Base-by-base conservation (phyloP, 64 coral and sea anemone genomes). In the Stylophora pistillata region DNA sequence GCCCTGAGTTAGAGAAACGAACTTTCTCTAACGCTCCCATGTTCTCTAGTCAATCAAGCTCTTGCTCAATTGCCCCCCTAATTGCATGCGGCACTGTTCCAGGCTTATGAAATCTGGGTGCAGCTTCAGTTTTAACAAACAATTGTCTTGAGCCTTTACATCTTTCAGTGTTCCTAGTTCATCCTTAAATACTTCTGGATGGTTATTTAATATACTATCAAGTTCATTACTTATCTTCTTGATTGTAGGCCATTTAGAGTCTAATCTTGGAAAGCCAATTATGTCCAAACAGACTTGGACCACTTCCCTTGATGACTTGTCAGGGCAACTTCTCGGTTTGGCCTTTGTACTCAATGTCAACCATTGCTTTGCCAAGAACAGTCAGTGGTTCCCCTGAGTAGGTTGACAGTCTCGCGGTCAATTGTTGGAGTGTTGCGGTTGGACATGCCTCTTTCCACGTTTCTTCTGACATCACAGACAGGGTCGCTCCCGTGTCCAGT, bases 171-270 rank as follows among this genome's bases (percentile, higher is more conserved):
- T 93, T 18, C 56, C 81, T 58, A 92, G 79, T 72, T 86, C 73
- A 76, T 92, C 90, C 56, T 86, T 86, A 31, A 92, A 88, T 73
- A 93, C 91, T 53, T 87, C 62, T 79, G 56, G 53, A 47, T 88
- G 86, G 65, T 82, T 88, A 33, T 34, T 18, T 59, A 93, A 73
- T 17, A 93, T 28, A 33, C 81, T 71, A 73, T 92, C 91, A 31
- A 92, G 73, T 52, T 79, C 58, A 61, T 56, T 55, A 53, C 58
- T 73, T 63, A 92, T 31, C 60, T 78, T 87, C 57, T 87, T n/a
- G n/a, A n/a, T n/a, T n/a, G n/a, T n/a, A n/a, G n/a, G n/a, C 91
- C 91, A 92, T 21, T 92, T 81, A 26, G 88, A 72, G 28, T 78
- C n/a, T 86, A 72, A 80, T 87, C 18, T 77, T 70, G 23, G 31